Evolutionary conservation across 1,140 invertebrate species (phyloP).

Genomic region (Platyura marginata): DNA sequence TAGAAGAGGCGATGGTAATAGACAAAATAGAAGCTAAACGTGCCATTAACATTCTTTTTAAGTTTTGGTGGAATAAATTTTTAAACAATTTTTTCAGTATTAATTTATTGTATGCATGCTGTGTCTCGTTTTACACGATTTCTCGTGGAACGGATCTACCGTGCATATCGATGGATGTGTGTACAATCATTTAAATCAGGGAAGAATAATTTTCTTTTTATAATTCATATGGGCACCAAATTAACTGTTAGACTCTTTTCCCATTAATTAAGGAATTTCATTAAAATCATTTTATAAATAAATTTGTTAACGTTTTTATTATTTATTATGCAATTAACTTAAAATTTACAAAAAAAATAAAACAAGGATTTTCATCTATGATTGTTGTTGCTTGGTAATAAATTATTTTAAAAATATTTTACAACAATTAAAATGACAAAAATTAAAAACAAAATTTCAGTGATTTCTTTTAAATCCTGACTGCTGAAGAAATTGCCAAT

Average conservation of each 20-base stretch:
- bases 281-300: too few species aligned
- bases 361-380: too few species aligned
- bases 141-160: not conserved
- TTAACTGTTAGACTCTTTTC: not conserved
- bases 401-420: too few species aligned
- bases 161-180: not conserved
- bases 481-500: too few species aligned
- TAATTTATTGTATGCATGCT: not conserved
- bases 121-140: too few species aligned
- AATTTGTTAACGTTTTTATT: too few species aligned
- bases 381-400: too few species aligned
- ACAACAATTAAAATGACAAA: too few species aligned
- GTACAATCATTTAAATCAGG: not conserved
- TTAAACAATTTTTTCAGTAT: not conserved
- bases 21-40: slow-evolving; percentile 58
- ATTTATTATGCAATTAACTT: too few species aligned
- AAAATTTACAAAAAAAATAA: too few species aligned
- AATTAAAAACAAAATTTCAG: too few species aligned
- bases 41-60: not conserved
- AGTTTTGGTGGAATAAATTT: not conserved
- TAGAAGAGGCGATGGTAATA: slow-evolving; percentile 72
- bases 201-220: not conserved
- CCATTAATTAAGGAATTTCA: slow-evolving; percentile 11
- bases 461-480: too few species aligned
- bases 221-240: not conserved